phyloP scores from a whole-genome alignment of 2,888 invertebrate species.

The Polymixis flavicincta region DNA sequence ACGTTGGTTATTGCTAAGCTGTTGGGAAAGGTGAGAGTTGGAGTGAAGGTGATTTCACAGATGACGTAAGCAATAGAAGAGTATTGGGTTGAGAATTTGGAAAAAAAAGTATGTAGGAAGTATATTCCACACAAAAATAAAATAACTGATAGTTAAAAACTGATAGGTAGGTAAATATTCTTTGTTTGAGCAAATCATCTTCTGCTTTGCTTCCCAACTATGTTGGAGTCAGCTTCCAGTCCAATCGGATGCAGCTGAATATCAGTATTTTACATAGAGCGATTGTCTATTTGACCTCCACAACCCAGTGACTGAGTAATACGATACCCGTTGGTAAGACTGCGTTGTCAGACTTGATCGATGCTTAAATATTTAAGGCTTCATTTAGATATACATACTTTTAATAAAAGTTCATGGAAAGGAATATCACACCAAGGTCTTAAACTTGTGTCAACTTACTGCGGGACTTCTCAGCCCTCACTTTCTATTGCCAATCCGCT shows the following conservation, averaged over 20 bases:
- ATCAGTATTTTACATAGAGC: no score
- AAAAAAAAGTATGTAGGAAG: not conserved
- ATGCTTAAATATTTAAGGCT: not conserved
- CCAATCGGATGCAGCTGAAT: no score
- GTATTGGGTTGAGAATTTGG: not conserved
- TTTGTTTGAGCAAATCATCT: not conserved
- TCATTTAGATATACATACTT: not conserved
- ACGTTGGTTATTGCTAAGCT: slow-evolving; percentile 53
- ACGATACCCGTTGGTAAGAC: no score
- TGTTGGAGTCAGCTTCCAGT: no score
- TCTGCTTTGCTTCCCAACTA: no score
- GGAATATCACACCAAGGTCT: not conserved
- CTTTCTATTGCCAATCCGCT: not conserved
- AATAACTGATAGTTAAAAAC: not conserved
- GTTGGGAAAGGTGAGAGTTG: slow-evolving; percentile 31
- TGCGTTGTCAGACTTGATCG: no score
- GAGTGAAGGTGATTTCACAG: slow-evolving; percentile 7
- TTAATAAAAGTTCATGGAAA: not conserved
- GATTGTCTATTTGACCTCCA: no score
- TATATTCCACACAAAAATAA: not conserved
- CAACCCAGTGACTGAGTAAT: no score
- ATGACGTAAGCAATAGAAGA: slow-evolving; percentile 40
- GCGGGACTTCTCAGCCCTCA: not conserved
- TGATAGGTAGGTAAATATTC: not conserved
- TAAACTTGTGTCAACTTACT: not conserved